Evolutionary conservation across 1,140 invertebrate species (phyloP), one percentile per base, ranked within the genome.

Genomic region (Diorhabda elongata): DNA sequence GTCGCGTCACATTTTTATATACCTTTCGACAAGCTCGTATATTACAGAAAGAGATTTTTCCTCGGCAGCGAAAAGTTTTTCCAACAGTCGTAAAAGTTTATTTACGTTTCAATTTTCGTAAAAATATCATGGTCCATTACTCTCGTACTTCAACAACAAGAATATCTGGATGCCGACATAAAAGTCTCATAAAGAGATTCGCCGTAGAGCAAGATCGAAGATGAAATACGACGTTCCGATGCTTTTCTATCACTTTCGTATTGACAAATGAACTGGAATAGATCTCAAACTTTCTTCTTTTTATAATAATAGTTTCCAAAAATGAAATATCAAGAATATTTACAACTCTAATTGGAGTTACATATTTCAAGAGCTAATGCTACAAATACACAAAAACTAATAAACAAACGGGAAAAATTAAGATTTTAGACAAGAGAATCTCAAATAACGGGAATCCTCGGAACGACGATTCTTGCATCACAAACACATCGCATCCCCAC

Each of bases 51-150:
- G n/a, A n/a, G n/a, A n/a, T 8, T 52, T 52, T 52, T 52, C 47
- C 47, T 52, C 47, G 3, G 47, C 47, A 52, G n/a, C 47, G 47
- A n/a, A 52, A 52, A 52, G 6, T 52, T 52, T 71, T 73, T 65
- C 71, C 58, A 58, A 44, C 47, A 70, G 69, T 68, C 72, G 66
- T 78, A 76, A 78, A 78, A 78, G 67, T 77, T 75, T 78, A 75
- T 78, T 78, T 78, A 76, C 74, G 76, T 78, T 78, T 78, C 76
- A 78, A 78, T 78, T 78, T 78, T 78, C 76, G 76, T 72, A 72
- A 78, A 78, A 78, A 78, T 76, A 76, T 78, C 75, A 78, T 73
- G 75, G 72, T 71, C 76, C 76, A 76, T 76, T 78, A 76, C 74
- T 71, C 68, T 68, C 69, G 61, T 68, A 67, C 68, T 72, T 72